Evolutionary conservation across 2,797 vertebrate species (phyloP).

Genomic region (Neosilurus hyrtlii): DNA sequence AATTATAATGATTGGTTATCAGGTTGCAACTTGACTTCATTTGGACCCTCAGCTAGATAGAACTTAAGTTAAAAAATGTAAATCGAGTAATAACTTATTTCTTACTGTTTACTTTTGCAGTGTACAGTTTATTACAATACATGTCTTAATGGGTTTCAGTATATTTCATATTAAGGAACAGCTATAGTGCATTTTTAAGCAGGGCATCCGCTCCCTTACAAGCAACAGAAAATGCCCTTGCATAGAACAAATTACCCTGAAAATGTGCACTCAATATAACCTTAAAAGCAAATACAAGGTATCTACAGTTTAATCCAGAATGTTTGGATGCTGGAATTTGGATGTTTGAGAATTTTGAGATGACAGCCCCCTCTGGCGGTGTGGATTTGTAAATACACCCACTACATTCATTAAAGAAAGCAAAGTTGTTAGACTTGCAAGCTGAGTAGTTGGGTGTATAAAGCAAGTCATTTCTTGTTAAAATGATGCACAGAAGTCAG

Average conservation of each 20-base stretch:
- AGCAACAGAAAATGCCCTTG: not conserved
- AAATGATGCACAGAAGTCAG: too few species aligned
- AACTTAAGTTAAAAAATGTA: not conserved
- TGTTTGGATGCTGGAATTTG: not conserved
- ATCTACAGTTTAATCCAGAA: not conserved
- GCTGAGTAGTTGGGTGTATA: not conserved
- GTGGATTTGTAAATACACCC: not conserved
- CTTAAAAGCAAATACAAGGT: not conserved
- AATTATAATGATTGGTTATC: not conserved
- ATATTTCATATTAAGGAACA: not conserved
- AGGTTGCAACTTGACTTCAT: not conserved
- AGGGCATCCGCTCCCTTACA: not conserved
- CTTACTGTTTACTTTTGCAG: not conserved
- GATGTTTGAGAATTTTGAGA: not conserved
- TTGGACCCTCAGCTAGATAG: not conserved
- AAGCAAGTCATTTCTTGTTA: too few species aligned
- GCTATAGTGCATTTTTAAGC: not conserved
- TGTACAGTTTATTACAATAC: not conserved
- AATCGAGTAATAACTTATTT: not conserved
- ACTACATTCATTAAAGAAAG: not conserved
- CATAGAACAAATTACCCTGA: not conserved
- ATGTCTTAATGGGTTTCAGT: not conserved
- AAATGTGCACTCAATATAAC: not conserved
- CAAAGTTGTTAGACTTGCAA: not conserved
- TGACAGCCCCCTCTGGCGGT: conserved; percentile 19